A percentile compares a stretch with the other conserved stretches of the same genome.
These are phyloP conservation scores for Notodonta dromedarius DNA, from an alignment of 2,888 invertebrate genomes.

Conservation along the genomic window DNA sequence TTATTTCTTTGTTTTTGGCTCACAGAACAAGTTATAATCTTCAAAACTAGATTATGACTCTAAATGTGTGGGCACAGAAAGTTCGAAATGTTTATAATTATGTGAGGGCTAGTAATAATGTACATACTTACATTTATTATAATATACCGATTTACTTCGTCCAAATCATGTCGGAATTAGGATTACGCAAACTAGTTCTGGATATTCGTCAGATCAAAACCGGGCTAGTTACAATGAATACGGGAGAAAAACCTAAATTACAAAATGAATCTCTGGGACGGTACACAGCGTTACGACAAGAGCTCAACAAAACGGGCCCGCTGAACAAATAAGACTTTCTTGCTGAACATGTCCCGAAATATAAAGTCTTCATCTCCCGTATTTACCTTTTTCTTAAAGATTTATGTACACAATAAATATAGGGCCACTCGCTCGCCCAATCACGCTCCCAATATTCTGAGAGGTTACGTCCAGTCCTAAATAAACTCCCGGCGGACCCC, in stretches of 20 bases:
- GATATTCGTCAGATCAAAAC: background rate
- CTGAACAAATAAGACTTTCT: slow-evolving; percentile 34
- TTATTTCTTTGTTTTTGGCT: too few species aligned
- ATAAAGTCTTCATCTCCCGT: slow-evolving; percentile 45
- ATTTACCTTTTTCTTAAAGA: slow-evolving; percentile 68
- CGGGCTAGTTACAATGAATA: background rate
- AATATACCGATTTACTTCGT: too few species aligned
- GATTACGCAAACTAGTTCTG: too few species aligned
- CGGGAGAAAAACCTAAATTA: background rate
- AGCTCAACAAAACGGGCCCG: slow-evolving; percentile 6
- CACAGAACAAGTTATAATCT: too few species aligned
- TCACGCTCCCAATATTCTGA: slow-evolving; percentile 65
- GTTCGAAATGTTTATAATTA: too few species aligned
- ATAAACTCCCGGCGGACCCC: slow-evolving; percentile 61
- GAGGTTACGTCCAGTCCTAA: slow-evolving; percentile 66
- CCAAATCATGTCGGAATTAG: too few species aligned
- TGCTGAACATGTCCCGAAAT: slow-evolving; percentile 48
- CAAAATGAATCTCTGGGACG: background rate
- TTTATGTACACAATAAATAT: slow-evolving; percentile 75
- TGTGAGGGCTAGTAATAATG: too few species aligned
- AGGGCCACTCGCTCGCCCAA: slow-evolving; percentile 62
- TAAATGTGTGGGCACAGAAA: too few species aligned
- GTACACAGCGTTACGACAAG: background rate
- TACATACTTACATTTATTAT: too few species aligned
- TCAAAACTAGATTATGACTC: too few species aligned